phyloP scores from a whole-genome alignment of 1,140 invertebrate species.

The Heliconius congener region DNA sequence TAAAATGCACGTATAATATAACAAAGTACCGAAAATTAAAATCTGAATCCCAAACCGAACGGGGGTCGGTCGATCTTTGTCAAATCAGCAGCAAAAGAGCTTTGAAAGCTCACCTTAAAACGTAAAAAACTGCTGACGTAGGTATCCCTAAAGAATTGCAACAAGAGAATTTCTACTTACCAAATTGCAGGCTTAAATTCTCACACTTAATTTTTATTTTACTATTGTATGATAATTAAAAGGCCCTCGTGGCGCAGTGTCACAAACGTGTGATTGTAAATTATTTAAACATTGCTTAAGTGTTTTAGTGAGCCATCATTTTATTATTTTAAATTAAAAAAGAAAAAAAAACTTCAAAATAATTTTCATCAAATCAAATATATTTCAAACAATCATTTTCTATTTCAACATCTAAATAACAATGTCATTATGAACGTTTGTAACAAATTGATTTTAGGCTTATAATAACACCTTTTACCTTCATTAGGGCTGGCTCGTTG shows the following conservation, averaged over 20 bases:
- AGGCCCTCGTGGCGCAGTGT: background rate
- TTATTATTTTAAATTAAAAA: no score
- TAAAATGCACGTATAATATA: background rate
- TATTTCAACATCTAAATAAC: background rate
- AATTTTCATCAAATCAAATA: background rate
- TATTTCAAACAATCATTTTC: conserved; percentile 1
- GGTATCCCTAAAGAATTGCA: conserved; percentile 24
- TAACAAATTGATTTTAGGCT: conserved; percentile 51
- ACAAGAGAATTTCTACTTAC: conserved; percentile 20
- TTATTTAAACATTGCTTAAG: no score
- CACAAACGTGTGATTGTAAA: no score
- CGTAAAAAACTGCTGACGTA: conserved; percentile 27
- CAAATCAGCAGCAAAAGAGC: conserved; percentile 28
- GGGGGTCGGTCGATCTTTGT: conserved; percentile 29
- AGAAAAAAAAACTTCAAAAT: background rate
- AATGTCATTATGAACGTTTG: conserved; percentile 23
- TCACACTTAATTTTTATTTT: conserved; percentile 13
- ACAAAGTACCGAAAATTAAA: conserved; percentile 17
- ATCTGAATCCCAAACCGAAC: conserved; percentile 11
- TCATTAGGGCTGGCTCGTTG: conserved; percentile 53
- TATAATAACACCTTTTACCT: conserved; percentile 49
- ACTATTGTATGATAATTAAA: background rate
- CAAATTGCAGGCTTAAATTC: conserved; percentile 28
- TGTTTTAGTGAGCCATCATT: no score
- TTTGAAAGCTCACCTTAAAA: conserved; percentile 30